These are phyloP conservation scores for Abrostola triplasia DNA, from an alignment of 2,888 invertebrate genomes.

Conservation along the genomic window DNA sequence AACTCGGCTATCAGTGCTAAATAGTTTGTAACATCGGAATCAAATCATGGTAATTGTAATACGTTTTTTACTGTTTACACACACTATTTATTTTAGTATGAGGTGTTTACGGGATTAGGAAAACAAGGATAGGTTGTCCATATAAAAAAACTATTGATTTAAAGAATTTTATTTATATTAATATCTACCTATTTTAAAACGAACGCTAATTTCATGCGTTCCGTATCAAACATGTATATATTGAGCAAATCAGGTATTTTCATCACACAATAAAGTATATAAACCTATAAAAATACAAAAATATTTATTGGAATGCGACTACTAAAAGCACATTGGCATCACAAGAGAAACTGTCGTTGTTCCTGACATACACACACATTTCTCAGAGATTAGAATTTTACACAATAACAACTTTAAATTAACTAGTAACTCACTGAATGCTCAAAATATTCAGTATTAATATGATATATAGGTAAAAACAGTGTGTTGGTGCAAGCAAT, in stretches of 20 bases:
- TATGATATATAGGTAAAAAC: slow-evolving; percentile 10
- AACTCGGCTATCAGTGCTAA: too few relatives aligned
- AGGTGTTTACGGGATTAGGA: too few relatives aligned
- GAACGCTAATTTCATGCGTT: slow-evolving; percentile 43
- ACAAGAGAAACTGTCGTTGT: slow-evolving; percentile 27
- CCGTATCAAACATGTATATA: slow-evolving; percentile 54
- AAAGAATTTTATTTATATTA: slow-evolving; percentile 31
- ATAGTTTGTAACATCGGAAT: too few relatives aligned
- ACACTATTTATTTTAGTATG: too few relatives aligned
- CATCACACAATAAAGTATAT: slow-evolving; percentile 48
- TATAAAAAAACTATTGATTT: slow-evolving; percentile 4
- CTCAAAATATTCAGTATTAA: slow-evolving; percentile 6
- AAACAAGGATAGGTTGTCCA: not conserved
- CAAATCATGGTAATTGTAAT: too few relatives aligned
- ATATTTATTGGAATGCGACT: slow-evolving; percentile 64
- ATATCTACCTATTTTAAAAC: slow-evolving; percentile 36
- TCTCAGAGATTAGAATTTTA: slow-evolving; percentile 22
- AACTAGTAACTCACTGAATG: slow-evolving; percentile 21
- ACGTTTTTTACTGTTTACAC: too few relatives aligned
- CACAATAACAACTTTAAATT: slow-evolving; percentile 11
- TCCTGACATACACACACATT: slow-evolving; percentile 19
- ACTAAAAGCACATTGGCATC: slow-evolving; percentile 52
- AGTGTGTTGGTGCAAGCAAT: not conserved
- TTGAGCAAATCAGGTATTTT: slow-evolving; percentile 73
- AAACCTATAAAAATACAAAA: slow-evolving; percentile 51